These are phyloP conservation scores for Hetaerina americana DNA, from an alignment of 1,140 invertebrate species.

Conservation along the genomic window DNA sequence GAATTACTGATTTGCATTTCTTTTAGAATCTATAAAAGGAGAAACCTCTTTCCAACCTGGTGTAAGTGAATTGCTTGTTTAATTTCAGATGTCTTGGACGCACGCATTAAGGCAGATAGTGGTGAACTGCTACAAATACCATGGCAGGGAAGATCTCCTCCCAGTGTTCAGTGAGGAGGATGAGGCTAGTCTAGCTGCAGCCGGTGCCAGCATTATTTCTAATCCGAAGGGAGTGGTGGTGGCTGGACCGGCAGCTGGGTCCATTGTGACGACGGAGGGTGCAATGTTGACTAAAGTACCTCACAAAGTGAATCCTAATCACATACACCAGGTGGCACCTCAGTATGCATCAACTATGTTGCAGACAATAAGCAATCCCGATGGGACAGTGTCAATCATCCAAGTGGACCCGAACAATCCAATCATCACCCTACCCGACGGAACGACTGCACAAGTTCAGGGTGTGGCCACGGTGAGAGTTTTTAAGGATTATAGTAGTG, in stretches of 20 bases:
- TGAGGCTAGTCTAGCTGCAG: constrained; percentile 36
- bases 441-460: constrained; percentile 88
- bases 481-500: no score
- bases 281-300: neutral
- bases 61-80: no score
- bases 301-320: neutral
- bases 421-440: constrained; percentile 89
- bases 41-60: no score
- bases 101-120: constrained; percentile 94
- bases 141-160: constrained; percentile 87
- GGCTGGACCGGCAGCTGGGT: neutral
- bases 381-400: constrained; percentile 91
- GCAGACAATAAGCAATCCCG: constrained; percentile 91
- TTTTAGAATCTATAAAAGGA: no score
- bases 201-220: constrained; percentile 16
- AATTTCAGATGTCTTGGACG: constrained; percentile 85
- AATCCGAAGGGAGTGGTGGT: neutral
- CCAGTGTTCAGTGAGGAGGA: constrained; percentile 89
- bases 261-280: neutral
- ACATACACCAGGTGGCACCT: constrained; percentile 37
- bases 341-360: constrained; percentile 83
- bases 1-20: no score
- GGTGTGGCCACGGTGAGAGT: constrained; percentile 66
- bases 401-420: constrained; percentile 91
- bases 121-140: constrained; percentile 96